Evolutionary conservation across 2,797 vertebrate genomes (phyloP).

Genomic region (Buceros bicornis): DNA sequence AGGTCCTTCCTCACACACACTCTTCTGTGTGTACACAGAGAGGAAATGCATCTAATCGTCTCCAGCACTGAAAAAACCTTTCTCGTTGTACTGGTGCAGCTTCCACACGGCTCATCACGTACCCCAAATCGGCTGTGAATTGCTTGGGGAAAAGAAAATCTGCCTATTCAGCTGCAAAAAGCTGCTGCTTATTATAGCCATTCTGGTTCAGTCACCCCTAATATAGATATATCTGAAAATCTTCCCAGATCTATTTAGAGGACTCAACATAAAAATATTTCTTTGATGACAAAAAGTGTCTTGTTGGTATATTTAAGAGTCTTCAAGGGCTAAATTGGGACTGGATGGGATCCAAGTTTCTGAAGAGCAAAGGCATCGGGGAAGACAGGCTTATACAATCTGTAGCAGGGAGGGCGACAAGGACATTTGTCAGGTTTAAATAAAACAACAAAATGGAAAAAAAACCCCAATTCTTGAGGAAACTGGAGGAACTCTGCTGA

Average conservation of each 20-base stretch:
- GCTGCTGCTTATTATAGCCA: constrained; percentile 47
- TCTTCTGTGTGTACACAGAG: accelerated
- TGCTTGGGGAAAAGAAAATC: neutral
- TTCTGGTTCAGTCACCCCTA: constrained; percentile 1
- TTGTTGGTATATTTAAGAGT: constrained; percentile 28
- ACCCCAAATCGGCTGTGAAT: neutral
- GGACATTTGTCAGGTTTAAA: neutral
- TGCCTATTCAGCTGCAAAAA: neutral
- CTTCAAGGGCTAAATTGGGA: constrained; percentile 46
- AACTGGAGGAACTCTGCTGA: neutral
- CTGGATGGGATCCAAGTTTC: constrained; percentile 30
- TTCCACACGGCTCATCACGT: neutral
- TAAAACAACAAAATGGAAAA: neutral
- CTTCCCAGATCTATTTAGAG: constrained; percentile 70
- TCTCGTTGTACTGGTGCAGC: neutral
- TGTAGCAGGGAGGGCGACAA: neutral
- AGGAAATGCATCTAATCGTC: neutral
- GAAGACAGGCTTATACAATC: neutral
- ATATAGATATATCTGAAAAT: constrained; percentile 42
- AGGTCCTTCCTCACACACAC: neutral
- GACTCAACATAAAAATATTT: constrained; percentile 41
- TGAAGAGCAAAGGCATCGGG: neutral
- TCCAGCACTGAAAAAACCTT: neutral
- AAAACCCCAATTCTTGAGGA: neutral
- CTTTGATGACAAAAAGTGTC: constrained; percentile 50